Evolutionary conservation across 2,113 vertebrate species (phyloP).

Genomic region (Synodontis membranacea): DNA sequence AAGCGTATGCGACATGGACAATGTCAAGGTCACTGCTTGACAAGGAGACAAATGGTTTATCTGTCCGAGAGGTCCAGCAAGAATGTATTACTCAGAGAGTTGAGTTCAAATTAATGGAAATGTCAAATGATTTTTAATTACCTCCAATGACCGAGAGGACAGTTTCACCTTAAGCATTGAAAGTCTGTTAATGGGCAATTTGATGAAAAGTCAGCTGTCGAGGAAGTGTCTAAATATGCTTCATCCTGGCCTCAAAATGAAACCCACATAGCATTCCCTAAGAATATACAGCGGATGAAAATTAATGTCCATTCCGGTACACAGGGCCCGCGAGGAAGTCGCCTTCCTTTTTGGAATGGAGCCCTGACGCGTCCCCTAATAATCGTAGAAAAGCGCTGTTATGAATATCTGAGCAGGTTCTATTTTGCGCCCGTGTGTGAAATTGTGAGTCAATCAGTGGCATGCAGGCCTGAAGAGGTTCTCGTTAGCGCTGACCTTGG

Average conservation of each 20-base stretch:
- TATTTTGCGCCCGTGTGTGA: constrained; percentile 62
- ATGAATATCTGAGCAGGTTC: constrained; percentile 67
- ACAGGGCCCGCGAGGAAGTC: background rate
- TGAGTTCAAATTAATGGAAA: constrained; percentile 69
- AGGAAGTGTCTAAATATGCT: background rate
- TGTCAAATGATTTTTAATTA: constrained; percentile 74
- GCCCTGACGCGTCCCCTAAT: constrained; percentile 57
- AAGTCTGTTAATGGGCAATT: constrained; percentile 54
- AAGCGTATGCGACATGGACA: constrained; percentile 59
- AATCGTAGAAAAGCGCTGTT: constrained; percentile 55
- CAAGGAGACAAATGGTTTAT: constrained; percentile 70
- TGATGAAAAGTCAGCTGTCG: constrained; percentile 41
- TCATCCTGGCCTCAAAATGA: constrained; percentile 1
- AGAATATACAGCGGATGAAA: constrained; percentile 16
- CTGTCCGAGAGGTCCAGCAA: constrained; percentile 60
- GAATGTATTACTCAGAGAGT: constrained; percentile 64
- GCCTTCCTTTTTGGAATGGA: constrained; percentile 36
- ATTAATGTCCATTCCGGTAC: constrained; percentile 30
- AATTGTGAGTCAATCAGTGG: constrained; percentile 69
- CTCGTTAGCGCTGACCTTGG: constrained; percentile 76
- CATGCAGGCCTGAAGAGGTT: constrained; percentile 61
- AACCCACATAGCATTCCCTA: constrained; percentile 12
- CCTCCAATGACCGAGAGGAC: constrained; percentile 56
- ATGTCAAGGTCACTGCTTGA: constrained; percentile 65
- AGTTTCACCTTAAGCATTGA: constrained; percentile 59